Base-by-base conservation (phyloP, 2,797 vertebrate genomes). In the Cossypha dichroa region DNA sequence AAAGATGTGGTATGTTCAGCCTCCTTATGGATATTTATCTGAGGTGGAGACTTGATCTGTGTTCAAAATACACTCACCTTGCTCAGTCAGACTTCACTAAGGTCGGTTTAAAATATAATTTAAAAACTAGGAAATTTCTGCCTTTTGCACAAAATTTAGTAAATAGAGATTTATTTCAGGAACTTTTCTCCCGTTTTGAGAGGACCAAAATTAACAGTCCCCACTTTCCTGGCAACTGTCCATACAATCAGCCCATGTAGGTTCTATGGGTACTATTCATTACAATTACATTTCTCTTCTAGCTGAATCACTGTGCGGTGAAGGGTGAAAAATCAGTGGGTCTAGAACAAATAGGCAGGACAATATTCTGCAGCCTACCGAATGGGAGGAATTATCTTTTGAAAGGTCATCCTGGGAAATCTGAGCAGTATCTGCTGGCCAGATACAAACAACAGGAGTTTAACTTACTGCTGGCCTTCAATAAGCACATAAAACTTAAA, bases 361-460 rank as follows among this genome's bases (percentile, higher is more conserved):
- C 19, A 75, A 59, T 14, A 48, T 40, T 68, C 66, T 40, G 33
- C 34, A 54, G 36, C 23, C 36, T 51, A 11, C 23, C 25, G 69
- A 69, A 63, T 14, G 28, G 36, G 72, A 64, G 12, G 6, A 43
- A 52, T n/a, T n/a, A 74, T 22, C 43, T 62, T 70, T 51, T 48
- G 66, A 93, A 87, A 67, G 26, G 52, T n/a, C 15, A 70, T 40
- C 17, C 31, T 81, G 33, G 34, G 31, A 81, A 81, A 89, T 40
- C 14, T 63, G 43, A 81, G 34, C 28, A 33, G 2, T 23, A 49
- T 48, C 31, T 85, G 26, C 52, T 36, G 36, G 36, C 15, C 45
- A 41, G 17, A 19, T 89, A 33, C 29, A 38, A 64, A 63, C 10
- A 88, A 38, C 25, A 69, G 15, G 19, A 83, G 29, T 43, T 88